Evolutionary conservation across 2,888 invertebrate genomes (phyloP).

Genomic region (Oscheius onirici): DNA sequence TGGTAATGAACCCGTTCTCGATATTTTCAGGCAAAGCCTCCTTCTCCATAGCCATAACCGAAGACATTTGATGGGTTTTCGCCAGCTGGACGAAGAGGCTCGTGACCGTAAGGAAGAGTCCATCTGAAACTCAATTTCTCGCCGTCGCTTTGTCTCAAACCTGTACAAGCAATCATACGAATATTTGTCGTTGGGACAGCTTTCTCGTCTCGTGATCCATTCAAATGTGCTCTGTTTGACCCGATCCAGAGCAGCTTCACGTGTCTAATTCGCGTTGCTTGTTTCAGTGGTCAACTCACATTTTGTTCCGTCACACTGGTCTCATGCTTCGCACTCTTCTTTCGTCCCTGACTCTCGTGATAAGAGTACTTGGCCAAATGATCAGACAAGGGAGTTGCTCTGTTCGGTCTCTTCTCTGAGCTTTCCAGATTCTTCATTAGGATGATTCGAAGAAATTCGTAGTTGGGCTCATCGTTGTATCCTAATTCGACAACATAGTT

Average conservation of each 20-base stretch:
- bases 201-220: constrained; percentile 17
- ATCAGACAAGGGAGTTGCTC: not conserved
- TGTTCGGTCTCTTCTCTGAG: not conserved
- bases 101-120: constrained; percentile 30
- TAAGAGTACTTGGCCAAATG: constrained; percentile 1
- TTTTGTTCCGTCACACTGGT: not conserved
- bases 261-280: not conserved
- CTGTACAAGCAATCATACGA: constrained; percentile 31
- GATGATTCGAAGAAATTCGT: constrained; percentile 47
- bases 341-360: not conserved
- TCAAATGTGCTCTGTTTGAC: constrained; percentile 13
- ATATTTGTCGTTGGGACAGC: constrained; percentile 17
- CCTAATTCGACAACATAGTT: constrained; percentile 40
- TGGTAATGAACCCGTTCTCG: not conserved
- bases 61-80: constrained; percentile 24
- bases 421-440: constrained; percentile 32
- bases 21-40: constrained; percentile 27
- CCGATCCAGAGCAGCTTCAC: not conserved
- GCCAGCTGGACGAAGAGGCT: constrained; percentile 12
- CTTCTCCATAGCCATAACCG: constrained; percentile 25
- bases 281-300: not conserved
- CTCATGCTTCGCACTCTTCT: not conserved
- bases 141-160: not conserved
- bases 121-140: constrained; percentile 23
- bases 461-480: constrained; percentile 56